Conservation (phyloP, 2,888 invertebrate genomes). For the Neoaliturus tenellus region DNA sequence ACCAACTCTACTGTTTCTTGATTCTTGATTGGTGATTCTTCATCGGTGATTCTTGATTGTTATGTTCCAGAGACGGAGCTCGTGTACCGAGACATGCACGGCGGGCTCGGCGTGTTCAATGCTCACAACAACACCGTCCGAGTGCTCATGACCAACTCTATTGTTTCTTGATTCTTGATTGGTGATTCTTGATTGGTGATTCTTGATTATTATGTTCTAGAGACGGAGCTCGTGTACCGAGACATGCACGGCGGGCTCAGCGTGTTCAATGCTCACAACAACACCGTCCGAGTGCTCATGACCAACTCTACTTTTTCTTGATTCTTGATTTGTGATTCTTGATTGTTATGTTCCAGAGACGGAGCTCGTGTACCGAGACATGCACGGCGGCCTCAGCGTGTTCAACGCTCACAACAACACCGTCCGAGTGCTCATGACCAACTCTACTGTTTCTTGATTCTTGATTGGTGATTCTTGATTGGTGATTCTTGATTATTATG, state of each 20-base stretch:
- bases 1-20: slow-evolving; percentile 88
- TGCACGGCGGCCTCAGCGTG: slow-evolving; percentile 86
- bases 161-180: too few species aligned
- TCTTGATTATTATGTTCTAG: too few species aligned
- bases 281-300: slow-evolving; percentile 84
- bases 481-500: too few species aligned
- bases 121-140: slow-evolving; percentile 84
- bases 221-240: slow-evolving; percentile 85
- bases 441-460: slow-evolving; percentile 88
- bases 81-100: slow-evolving; percentile 85
- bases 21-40: too few species aligned
- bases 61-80: slow-evolving; percentile 84
- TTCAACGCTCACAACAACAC: slow-evolving; percentile 87
- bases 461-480: too few species aligned
- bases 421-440: slow-evolving; percentile 84
- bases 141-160: slow-evolving; percentile 87
- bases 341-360: slow-evolving; percentile 82
- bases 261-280: slow-evolving; percentile 85
- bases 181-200: too few species aligned
- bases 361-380: slow-evolving; percentile 86
- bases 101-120: slow-evolving; percentile 87
- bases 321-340: too few species aligned
- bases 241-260: slow-evolving; percentile 87
- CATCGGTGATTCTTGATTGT: too few species aligned
- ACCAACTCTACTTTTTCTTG: slow-evolving; percentile 88